A percentile compares a stretch with the other conserved stretches of the same genome.
Conservation (phyloP, 2,113 vertebrate genomes). For the Alectura lathami region DNA sequence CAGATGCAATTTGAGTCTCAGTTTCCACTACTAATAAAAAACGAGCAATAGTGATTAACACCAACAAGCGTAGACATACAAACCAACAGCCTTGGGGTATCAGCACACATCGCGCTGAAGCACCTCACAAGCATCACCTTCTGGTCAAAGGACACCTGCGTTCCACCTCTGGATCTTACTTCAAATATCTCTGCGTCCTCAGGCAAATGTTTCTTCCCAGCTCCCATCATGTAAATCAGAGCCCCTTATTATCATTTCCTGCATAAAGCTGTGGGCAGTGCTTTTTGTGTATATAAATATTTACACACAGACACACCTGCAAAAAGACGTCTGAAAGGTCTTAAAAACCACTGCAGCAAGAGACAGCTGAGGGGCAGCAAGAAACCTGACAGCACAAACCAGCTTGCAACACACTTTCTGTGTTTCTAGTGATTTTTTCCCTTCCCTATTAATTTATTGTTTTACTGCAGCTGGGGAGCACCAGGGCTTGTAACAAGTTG, state of each 20-base stretch:
- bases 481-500: neutral
- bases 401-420: neutral
- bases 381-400: neutral
- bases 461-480: neutral
- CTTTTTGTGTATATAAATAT: neutral
- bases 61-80: neutral
- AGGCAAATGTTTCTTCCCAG: neutral
- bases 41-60: neutral
- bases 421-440: neutral
- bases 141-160: neutral
- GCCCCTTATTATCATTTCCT: neutral
- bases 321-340: neutral
- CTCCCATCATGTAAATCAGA: rapidly evolving
- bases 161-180: neutral
- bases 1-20: neutral
- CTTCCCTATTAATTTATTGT: neutral
- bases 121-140: neutral
- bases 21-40: neutral
- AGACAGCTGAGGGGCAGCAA: neutral
- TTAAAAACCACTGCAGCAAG: neutral
- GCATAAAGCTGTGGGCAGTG: neutral
- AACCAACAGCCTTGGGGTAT: neutral
- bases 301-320: neutral
- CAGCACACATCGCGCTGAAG: neutral
- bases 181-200: neutral